Evolutionary conservation across 2,888 invertebrate species (phyloP).

Genomic region (Melitaea athalia): DNA sequence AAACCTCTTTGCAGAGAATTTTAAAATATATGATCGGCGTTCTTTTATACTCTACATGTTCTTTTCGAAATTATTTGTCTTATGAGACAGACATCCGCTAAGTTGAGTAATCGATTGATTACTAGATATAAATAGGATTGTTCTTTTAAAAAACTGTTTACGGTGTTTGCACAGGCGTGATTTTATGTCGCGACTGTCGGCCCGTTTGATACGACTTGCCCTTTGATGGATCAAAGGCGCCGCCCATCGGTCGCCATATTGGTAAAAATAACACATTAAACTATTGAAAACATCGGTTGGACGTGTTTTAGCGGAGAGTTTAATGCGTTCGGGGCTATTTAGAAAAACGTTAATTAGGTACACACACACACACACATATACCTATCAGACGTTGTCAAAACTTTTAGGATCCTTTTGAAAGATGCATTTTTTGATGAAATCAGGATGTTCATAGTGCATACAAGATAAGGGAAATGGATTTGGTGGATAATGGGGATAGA

Average conservation of each 20-base stretch:
- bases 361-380: too few species aligned
- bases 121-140: slow-evolving; percentile 42
- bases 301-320: slow-evolving; percentile 35
- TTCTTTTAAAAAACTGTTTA: slow-evolving; percentile 48
- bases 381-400: not conserved
- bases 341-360: not conserved
- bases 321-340: not conserved
- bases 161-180: slow-evolving; percentile 55
- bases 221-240: slow-evolving; percentile 74
- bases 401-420: not conserved
- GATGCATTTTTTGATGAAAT: slow-evolving; percentile 1
- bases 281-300: slow-evolving; percentile 55
- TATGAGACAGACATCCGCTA: slow-evolving; percentile 22
- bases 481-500: slow-evolving; percentile 32
- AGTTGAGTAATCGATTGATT: slow-evolving; percentile 45
- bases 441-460: slow-evolving; percentile 5
- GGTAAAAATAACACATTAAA: slow-evolving; percentile 76
- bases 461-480: slow-evolving; percentile 20
- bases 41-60: too few species aligned
- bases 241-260: slow-evolving; percentile 71
- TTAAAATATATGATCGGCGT: too few species aligned
- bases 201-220: slow-evolving; percentile 50
- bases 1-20: too few species aligned
- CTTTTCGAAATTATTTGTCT: not conserved
- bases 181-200: slow-evolving; percentile 58